Conservation (phyloP, 2,888 invertebrate genomes). For the Autographa pulchrina region DNA sequence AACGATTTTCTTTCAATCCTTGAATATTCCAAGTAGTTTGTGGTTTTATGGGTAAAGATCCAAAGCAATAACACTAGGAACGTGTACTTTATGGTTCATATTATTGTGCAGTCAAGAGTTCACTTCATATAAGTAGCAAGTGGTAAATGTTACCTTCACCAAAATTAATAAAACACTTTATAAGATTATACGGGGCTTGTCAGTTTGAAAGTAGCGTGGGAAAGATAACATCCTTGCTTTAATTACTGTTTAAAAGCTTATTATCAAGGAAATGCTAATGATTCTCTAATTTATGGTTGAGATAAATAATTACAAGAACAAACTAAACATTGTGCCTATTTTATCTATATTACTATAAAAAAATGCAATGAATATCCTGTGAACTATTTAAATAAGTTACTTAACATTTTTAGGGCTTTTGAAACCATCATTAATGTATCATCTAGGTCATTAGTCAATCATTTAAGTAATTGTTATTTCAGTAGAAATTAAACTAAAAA, state of each 20-base stretch:
- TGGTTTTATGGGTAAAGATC: neutral
- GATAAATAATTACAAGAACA: neutral
- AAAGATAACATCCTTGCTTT: slow-evolving; percentile 4
- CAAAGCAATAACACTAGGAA: neutral
- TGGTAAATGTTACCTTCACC: neutral
- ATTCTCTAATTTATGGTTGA: slow-evolving; percentile 1
- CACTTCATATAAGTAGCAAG: no score
- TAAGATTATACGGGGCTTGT: neutral
- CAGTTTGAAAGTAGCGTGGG: slow-evolving; percentile 4
- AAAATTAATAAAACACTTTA: slow-evolving; percentile 1
- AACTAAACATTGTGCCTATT: neutral
- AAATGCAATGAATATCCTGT: neutral
- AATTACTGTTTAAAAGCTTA: slow-evolving; percentile 4
- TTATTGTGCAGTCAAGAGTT: neutral
- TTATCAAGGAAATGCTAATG: slow-evolving; percentile 4
- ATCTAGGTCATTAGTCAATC: no score
- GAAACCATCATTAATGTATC: no score
- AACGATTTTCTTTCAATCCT: slow-evolving; percentile 39
- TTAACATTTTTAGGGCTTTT: neutral
- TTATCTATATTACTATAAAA: neutral
- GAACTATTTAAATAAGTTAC: neutral
- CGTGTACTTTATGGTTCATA: neutral
- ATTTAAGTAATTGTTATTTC: no score
- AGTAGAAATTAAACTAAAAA: no score
- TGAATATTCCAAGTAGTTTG: neutral